A percentile compares a stretch with the other conserved stretches of the same genome.
Evolutionary conservation across 2,888 invertebrate genomes (phyloP).

Genomic region (Agonopterix subpropinquella): DNA sequence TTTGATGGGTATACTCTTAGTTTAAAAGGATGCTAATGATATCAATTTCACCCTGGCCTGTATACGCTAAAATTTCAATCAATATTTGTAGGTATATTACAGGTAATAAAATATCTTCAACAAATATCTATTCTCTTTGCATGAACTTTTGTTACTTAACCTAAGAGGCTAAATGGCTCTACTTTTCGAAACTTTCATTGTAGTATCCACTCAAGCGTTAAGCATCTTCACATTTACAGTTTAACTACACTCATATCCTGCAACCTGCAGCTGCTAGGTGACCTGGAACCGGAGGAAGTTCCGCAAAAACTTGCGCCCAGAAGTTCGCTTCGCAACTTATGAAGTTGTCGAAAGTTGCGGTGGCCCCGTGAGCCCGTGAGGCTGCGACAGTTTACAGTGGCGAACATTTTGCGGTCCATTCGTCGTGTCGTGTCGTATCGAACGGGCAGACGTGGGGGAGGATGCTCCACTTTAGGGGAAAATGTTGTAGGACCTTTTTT

Average conservation of each 20-base stretch:
- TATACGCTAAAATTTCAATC: too few species aligned
- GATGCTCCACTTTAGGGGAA: constrained; percentile 17
- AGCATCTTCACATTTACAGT: background rate
- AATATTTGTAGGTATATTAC: too few species aligned
- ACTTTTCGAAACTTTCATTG: too few species aligned
- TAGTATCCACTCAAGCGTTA: too few species aligned
- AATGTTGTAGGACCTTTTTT: too few species aligned
- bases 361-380: constrained; percentile 25
- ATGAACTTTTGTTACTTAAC: too few species aligned
- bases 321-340: constrained; percentile 40
- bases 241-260: background rate
- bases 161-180: too few species aligned
- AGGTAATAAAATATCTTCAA: too few species aligned
- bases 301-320: constrained; percentile 24
- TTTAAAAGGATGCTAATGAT: too few species aligned
- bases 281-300: constrained; percentile 6
- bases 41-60: too few species aligned
- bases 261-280: background rate
- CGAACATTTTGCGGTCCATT: constrained; percentile 38
- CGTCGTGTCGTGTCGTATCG: constrained; percentile 22
- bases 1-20: too few species aligned
- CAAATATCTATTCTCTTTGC: too few species aligned
- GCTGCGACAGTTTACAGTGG: constrained; percentile 41
- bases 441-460: background rate
- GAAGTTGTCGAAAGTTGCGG: constrained; percentile 40